These are phyloP conservation scores for Hydrolagus affinis DNA, from an alignment of 2,113 vertebrate species.

Conservation along the genomic window DNA sequence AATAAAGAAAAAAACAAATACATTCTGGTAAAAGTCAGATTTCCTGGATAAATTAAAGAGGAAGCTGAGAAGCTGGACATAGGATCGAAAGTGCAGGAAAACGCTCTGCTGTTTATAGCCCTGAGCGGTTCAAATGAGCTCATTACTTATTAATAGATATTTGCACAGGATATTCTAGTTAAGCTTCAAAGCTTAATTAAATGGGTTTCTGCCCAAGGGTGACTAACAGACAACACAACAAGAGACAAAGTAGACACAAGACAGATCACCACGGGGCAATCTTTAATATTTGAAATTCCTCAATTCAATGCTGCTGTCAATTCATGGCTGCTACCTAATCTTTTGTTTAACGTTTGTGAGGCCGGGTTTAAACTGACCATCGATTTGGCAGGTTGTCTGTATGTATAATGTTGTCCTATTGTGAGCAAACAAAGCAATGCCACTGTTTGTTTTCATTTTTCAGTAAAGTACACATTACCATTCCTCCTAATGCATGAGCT, in stretches of 20 bases:
- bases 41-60: conserved; percentile 3
- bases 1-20: no score
- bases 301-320: neutral
- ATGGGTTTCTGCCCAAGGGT: conserved; percentile 12
- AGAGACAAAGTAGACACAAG: neutral
- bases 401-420: neutral
- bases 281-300: neutral
- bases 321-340: neutral
- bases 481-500: no score
- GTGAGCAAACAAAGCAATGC: neutral
- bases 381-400: neutral
- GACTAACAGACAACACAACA: neutral
- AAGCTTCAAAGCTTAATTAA: conserved; percentile 19
- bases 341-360: neutral
- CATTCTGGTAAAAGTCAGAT: no score
- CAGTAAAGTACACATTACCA: no score
- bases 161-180: conserved; percentile 19
- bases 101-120: neutral
- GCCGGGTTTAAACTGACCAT: neutral
- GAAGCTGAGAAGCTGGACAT: neutral
- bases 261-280: conserved; percentile 13
- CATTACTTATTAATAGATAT: conserved; percentile 31
- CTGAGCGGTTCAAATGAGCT: neutral
- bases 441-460: neutral
- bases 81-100: neutral